Base-by-base conservation (phyloP, 2,888 invertebrate species). In the Scaptomyza reducta region DNA sequence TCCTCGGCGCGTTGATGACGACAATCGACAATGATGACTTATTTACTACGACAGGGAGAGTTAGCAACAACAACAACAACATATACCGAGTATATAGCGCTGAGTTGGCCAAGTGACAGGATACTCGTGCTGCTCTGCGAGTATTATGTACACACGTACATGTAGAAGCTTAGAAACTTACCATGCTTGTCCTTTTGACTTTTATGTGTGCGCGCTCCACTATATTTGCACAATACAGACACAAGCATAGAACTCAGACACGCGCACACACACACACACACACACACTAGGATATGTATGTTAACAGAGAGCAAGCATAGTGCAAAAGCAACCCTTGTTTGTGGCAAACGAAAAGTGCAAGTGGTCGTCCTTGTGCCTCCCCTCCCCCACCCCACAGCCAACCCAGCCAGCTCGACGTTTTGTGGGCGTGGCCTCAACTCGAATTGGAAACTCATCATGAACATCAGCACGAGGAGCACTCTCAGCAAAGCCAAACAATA, bases 21-120 rank as follows among this genome's bases (percentile, higher is more conserved):
- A 87, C 82, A 84, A 83, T 80, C 83, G 83, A 84, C 83, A 87
- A 83, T 87, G 83, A 81, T 87, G 87, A 87, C 87, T 87, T 88
- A 87, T 87, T 87, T 87, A 87, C 88, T 84, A 59, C 38, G 51
- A 55, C 54, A n/a, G 44, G 41, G 35, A 59, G 62, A 18, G 66
- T 10, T 51, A 57, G 44, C 68, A 66, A 25, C 51, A 69, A 42
- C 68, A 65, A 35, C 42, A 63, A 31, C 58, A 72, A 7, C 16
- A 10, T 7, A 22, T 22, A 5, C 22, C 33, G 33, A 51, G 63
- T 75, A 76, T 70, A 75, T 73, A 76, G 69, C 33, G 35, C 46
- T 29, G 62, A 62, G 61, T 69, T 70, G 56, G 64, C 70, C 61
- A 74, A 73, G 47, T 58, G 61, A 50, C 51, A 60, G 74, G 45